phyloP scores from a whole-genome alignment of 30 jellyfish, hydroid and myxozoan genomes.

The Cassiopea andromeda region DNA sequence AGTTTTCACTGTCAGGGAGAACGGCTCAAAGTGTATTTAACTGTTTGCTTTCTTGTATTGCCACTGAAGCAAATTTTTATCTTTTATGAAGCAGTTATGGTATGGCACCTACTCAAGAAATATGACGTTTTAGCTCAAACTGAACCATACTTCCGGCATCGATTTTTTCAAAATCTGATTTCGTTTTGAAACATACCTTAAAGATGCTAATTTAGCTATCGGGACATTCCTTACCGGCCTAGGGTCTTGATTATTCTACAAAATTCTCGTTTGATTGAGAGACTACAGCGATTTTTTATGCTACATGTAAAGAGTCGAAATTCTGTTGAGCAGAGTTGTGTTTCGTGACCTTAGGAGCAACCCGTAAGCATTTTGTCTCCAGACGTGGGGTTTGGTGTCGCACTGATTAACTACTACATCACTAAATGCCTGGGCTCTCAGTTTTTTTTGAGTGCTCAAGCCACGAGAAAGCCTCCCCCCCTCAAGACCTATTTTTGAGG shows the following conservation, averaged over 20 bases:
- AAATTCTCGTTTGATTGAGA: slow-evolving; percentile 50
- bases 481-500: too few species aligned
- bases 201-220: not conserved
- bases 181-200: not conserved
- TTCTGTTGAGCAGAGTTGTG: slow-evolving; percentile 59
- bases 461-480: not conserved
- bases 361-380: not conserved
- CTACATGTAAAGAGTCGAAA: slow-evolving; percentile 1
- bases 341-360: slow-evolving; percentile 9
- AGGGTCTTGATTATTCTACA: slow-evolving; percentile 15
- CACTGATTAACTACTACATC: not conserved
- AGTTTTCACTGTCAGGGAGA: not conserved
- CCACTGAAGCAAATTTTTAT: not conserved
- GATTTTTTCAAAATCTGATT: not conserved
- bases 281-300: slow-evolving; percentile 28
- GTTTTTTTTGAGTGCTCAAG: not conserved
- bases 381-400: not conserved
- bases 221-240: slow-evolving; percentile 1
- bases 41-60: not conserved
- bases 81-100: not conserved
- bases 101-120: not conserved
- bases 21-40: not conserved
- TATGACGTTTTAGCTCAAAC: not conserved
- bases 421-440: not conserved
- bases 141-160: not conserved